Percentiles rank a stretch among this genome's conserved stretches.
These are phyloP conservation scores for Scolopax rusticola DNA, from an alignment of 2,797 vertebrate genomes.

Conservation along the genomic window DNA sequence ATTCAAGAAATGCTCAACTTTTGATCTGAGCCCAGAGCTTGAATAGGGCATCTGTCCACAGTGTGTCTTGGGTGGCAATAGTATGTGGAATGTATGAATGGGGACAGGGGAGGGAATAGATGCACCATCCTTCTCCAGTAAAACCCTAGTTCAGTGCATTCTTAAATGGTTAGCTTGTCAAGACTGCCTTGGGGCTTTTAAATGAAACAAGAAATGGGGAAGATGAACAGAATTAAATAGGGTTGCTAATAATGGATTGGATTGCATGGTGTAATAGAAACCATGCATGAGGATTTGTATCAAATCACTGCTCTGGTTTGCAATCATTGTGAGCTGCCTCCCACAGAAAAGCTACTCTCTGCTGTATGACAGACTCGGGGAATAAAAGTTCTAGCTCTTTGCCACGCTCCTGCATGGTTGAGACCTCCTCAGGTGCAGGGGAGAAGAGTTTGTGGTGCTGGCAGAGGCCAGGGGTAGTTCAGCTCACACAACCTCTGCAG, in stretches of 20 bases:
- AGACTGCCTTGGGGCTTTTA: neutral
- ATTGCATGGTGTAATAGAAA: neutral
- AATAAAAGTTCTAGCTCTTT: neutral
- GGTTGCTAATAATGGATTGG: neutral
- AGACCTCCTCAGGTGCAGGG: neutral
- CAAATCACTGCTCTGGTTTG: neutral
- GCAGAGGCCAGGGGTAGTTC: neutral
- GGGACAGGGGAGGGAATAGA: neutral
- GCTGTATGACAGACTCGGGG: neutral
- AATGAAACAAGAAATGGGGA: neutral
- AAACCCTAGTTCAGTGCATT: neutral
- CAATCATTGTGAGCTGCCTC: neutral
- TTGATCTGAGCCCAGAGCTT: neutral
- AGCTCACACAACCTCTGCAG: rapidly evolving
- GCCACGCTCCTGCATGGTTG: neutral
- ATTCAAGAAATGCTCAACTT: neutral
- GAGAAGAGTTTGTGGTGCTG: rapidly evolving
- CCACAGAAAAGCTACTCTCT: neutral
- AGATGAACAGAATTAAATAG: neutral
- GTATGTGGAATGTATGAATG: neutral
- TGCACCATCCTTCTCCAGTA: neutral
- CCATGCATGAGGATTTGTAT: rapidly evolving
- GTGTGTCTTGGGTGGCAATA: neutral
- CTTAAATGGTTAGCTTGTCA: neutral
- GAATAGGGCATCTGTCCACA: neutral